A percentile compares a stretch with the other conserved stretches of the same genome.
phyloP scores from a whole-genome alignment of 2,113 vertebrate genomes.

The Dicerorhinus sumatrensis region DNA sequence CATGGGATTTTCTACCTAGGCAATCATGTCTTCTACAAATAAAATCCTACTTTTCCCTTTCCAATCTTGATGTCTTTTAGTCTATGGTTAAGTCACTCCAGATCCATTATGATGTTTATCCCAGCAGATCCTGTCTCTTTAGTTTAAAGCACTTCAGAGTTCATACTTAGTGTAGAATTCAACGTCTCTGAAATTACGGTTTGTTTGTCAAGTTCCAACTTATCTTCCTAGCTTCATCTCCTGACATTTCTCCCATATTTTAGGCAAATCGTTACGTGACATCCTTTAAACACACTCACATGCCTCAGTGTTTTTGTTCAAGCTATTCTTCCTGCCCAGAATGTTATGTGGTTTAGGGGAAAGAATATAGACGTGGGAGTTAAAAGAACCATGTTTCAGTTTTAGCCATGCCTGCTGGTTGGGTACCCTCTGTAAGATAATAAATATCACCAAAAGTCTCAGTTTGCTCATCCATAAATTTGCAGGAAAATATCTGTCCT shows the following conservation, averaged over 20 bases:
- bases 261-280: background rate
- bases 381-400: background rate
- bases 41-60: background rate
- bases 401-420: background rate
- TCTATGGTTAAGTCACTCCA: background rate
- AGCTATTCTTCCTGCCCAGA: background rate
- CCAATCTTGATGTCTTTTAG: background rate
- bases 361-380: background rate
- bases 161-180: background rate
- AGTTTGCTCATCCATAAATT: background rate
- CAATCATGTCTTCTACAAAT: background rate
- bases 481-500: background rate
- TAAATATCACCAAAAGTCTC: background rate
- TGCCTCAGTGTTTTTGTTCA: background rate
- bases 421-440: background rate
- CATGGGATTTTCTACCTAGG: background rate
- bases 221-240: background rate
- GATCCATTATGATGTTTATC: background rate
- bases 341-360: background rate
- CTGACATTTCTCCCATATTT: background rate
- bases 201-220: background rate
- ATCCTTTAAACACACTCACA: background rate
- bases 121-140: background rate
- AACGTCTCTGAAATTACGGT: background rate
- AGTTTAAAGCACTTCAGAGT: background rate